phyloP scores from a whole-genome alignment of 2,113 vertebrate species.

The Rhabdomys dilectus region DNA sequence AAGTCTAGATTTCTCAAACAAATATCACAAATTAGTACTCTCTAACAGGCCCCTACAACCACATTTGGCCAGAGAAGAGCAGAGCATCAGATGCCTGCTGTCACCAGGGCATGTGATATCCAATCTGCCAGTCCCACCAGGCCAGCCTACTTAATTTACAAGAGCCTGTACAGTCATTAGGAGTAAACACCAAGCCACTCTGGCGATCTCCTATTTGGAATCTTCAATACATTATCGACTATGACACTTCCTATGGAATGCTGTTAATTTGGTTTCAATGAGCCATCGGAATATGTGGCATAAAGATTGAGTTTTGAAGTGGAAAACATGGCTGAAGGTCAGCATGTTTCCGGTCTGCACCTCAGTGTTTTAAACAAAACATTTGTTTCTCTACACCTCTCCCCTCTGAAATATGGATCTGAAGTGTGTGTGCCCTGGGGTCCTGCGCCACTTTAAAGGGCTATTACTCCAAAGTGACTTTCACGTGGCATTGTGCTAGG shows the following conservation, averaged over 20 bases:
- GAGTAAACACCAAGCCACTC: not conserved
- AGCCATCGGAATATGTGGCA: not conserved
- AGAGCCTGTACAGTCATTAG: not conserved
- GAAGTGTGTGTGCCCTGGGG: not conserved
- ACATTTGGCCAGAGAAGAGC: not conserved
- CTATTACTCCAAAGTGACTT: slow-evolving; percentile 71
- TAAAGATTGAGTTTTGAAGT: not conserved
- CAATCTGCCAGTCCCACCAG: not conserved
- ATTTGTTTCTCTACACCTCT: not conserved
- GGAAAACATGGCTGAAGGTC: slow-evolving; percentile 32
- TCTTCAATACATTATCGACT: slow-evolving; percentile 15
- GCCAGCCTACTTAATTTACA: slow-evolving; percentile 11
- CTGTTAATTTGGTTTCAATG: not conserved
- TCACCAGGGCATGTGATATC: not conserved
- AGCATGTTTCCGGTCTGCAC: not conserved
- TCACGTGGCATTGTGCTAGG: slow-evolving; percentile 47
- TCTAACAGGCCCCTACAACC: too few species aligned
- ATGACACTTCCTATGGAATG: not conserved
- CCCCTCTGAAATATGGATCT: slow-evolving; percentile 57
- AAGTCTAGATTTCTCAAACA: not conserved
- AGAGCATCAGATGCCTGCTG: not conserved
- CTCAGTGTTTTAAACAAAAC: slow-evolving; percentile 18
- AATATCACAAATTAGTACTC: not conserved
- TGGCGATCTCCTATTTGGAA: not conserved
- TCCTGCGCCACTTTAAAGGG: slow-evolving; percentile 48